Base-by-base conservation (phyloP, 2,888 invertebrate species). In the Operophtera brumata region DNA sequence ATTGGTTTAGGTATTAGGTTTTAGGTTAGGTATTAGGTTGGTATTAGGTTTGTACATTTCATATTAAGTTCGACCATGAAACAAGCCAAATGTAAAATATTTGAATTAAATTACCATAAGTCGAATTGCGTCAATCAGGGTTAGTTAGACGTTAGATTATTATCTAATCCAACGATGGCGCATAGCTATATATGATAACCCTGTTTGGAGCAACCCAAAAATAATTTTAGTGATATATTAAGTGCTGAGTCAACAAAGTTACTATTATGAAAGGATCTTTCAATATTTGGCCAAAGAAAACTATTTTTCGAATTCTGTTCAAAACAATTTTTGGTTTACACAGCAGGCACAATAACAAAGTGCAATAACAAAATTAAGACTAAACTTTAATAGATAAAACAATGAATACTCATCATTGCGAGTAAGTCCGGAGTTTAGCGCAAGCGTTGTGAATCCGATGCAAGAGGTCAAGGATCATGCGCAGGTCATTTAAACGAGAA, bases 401-500 rank as follows among this genome's bases (percentile, higher is more conserved):
- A 86, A 84, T 76, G 77, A 82, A 84, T 90, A 90, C 90, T 90
- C 90, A 90, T 90, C 90, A 87, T 90, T 89, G 84, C 82, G 84
- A 87, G 86, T 82, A 86, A 82, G 81, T 88, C 89, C 88, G 76
- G 75, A 73, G 80, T 73, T 69, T 83, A 86, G 82, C 84, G 70
- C 69, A 86, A 86, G 88, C 86, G 79, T 82, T 60, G 76, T 77
- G 79, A 73, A 78, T 83, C 85, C 86, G 75, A 68, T 69, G 80
- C 72, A 76, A 78, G 71, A 71, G 53, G 48, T 54, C 61, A 57
- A 64, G 54, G 68, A 67, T 78, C 88, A 87, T 87, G 87, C 83
- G 80, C 80, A 80, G 73, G 80, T 90, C 90, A 90, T 89, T 90
- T 90, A 84, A 90, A 89, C 74, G 90, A 90, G 90, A 90, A 91